Evolutionary conservation across 2,888 invertebrate species (phyloP).

Genomic region (Torymus tubicola): DNA sequence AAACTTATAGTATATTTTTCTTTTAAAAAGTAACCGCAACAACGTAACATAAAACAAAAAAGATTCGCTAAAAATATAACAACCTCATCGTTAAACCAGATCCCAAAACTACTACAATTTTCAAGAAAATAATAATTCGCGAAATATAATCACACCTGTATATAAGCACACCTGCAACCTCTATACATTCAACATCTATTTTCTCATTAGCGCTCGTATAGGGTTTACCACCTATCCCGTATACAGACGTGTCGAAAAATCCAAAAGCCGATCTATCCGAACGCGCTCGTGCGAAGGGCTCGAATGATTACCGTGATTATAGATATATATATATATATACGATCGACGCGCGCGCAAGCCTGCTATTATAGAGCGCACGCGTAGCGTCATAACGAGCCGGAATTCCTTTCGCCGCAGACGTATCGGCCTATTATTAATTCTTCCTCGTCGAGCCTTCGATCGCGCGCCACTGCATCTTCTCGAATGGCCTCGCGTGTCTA

Average conservation of each 20-base stretch:
- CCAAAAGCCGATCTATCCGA: background rate
- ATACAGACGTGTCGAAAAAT: conserved; percentile 7
- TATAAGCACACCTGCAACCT: too few relatives aligned
- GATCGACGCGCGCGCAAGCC: background rate
- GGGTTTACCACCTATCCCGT: background rate
- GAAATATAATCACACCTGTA: too few relatives aligned
- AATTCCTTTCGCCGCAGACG: background rate
- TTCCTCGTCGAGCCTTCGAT: conserved; percentile 9
- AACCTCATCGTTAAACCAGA: too few relatives aligned
- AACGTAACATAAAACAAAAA: too few relatives aligned
- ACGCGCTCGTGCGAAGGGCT: background rate
- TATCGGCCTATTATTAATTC: conserved; percentile 41
- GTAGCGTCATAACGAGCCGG: conserved; percentile 27
- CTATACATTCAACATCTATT: conserved; percentile 9
- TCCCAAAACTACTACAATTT: too few relatives aligned
- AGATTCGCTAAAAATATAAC: too few relatives aligned
- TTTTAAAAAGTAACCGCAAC: too few relatives aligned
- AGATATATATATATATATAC: background rate
- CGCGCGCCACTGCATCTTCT: background rate
- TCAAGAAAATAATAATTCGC: too few relatives aligned
- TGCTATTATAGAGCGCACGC: conserved; percentile 3
- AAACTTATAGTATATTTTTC: too few relatives aligned
- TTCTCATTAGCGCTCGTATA: conserved; percentile 5
- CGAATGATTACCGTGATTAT: conserved; percentile 26
- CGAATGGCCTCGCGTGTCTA: too few relatives aligned